A percentile compares a stretch with the other conserved stretches of the same genome.
Conservation (phyloP, 2,888 invertebrate species). For the Ceriagrion tenellum region DNA sequence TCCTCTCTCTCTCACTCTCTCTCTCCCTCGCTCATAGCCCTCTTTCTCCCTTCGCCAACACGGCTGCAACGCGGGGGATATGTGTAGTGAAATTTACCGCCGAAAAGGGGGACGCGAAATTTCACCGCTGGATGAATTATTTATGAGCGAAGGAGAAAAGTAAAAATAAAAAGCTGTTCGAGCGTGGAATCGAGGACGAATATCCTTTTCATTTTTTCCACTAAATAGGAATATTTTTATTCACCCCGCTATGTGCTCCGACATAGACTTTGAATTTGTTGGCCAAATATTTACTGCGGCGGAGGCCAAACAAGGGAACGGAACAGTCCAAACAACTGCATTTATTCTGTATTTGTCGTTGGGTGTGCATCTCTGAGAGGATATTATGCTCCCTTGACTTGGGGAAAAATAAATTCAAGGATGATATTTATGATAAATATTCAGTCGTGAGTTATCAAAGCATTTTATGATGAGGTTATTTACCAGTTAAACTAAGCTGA, state of each 20-base stretch:
- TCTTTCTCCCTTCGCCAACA: background rate
- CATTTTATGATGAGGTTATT: background rate
- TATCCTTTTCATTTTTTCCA: background rate
- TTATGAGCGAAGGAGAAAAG: slow-evolving; percentile 13
- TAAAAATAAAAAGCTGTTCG: background rate
- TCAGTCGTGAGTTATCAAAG: background rate
- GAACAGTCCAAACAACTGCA: background rate
- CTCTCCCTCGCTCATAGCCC: too few relatives aligned
- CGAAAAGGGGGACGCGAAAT: slow-evolving; percentile 4
- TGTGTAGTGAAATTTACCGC: slow-evolving; percentile 5
- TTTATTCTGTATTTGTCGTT: background rate
- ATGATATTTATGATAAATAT: background rate
- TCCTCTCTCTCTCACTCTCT: background rate
- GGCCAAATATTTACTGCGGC: background rate
- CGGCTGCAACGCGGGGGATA: background rate
- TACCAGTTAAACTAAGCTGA: background rate
- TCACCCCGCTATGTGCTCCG: background rate
- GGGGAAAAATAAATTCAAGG: background rate
- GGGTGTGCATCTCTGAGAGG: background rate
- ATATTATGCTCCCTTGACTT: background rate
- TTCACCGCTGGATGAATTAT: slow-evolving; percentile 33
- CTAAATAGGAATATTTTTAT: slow-evolving; percentile 21
- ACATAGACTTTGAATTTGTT: background rate
- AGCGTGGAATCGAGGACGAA: background rate
- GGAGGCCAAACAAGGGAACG: background rate